Evolutionary conservation across 2,888 invertebrate species (phyloP).

Genomic region (Acanthosepion lycidas): DNA sequence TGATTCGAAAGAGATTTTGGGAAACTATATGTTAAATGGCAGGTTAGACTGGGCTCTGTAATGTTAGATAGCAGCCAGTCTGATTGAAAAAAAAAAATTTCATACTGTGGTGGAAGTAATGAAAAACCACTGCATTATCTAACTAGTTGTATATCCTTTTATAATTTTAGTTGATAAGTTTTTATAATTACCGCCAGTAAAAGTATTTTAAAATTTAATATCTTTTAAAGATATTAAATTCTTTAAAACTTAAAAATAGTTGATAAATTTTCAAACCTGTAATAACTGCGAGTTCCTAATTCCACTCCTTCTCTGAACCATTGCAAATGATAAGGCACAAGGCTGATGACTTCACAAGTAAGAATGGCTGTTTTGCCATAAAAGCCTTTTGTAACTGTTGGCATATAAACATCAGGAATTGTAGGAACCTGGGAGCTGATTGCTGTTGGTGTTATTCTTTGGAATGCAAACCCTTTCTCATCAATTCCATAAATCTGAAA

Average conservation of each 20-base stretch:
- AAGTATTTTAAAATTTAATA: too few relatives aligned
- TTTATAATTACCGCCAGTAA: too few relatives aligned
- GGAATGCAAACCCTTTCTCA: slow-evolving; percentile 79
- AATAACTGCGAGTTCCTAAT: slow-evolving; percentile 74
- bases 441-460: slow-evolving; percentile 81
- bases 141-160: too few relatives aligned
- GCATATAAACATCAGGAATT: slow-evolving; percentile 78
- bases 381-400: slow-evolving; percentile 72
- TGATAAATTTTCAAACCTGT: slow-evolving; percentile 65
- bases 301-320: slow-evolving; percentile 77
- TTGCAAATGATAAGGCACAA: slow-evolving; percentile 79
- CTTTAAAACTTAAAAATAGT: not conserved
- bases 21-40: too few relatives aligned
- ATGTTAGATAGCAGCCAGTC: too few relatives aligned
- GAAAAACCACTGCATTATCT: too few relatives aligned
- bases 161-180: too few relatives aligned
- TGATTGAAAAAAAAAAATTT: too few relatives aligned
- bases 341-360: slow-evolving; percentile 80
- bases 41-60: too few relatives aligned
- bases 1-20: too few relatives aligned
- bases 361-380: slow-evolving; percentile 78
- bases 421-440: slow-evolving; percentile 80
- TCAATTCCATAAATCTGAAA: slow-evolving; percentile 81
- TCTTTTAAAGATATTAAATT: too few relatives aligned
- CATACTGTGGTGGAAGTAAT: too few relatives aligned